Conservation (phyloP, 2,113 vertebrate genomes). For the Prolemur simus region DNA sequence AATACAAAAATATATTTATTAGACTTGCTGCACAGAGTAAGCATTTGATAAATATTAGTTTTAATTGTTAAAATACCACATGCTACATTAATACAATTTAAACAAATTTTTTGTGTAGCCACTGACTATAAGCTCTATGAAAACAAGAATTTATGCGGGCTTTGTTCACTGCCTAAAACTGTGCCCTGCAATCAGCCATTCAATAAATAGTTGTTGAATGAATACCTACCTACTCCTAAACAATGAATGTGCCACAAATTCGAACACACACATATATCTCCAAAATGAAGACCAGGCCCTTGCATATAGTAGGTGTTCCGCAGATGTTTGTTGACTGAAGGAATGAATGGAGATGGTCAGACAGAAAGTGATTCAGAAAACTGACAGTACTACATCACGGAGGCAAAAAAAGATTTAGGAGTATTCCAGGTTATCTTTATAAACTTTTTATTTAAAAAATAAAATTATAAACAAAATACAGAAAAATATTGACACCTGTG, state of each 20-base stretch:
- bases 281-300: background rate
- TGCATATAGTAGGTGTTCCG: background rate
- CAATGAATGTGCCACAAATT: background rate
- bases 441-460: conserved; percentile 80
- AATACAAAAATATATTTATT: background rate
- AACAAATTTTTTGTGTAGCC: background rate
- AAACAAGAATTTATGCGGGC: background rate
- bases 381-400: background rate
- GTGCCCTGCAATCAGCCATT: background rate
- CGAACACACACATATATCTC: background rate
- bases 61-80: background rate
- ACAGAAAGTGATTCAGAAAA: background rate
- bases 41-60: background rate
- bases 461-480: conserved; percentile 80
- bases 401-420: background rate
- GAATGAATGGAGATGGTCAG: background rate
- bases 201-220: background rate
- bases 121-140: background rate
- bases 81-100: background rate
- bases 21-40: background rate
- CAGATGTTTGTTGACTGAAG: background rate
- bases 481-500: conserved; percentile 78
- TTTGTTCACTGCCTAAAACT: background rate
- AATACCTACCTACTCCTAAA: background rate
- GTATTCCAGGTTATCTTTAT: conserved; percentile 45